These are phyloP conservation scores for Drosophila ficusphila DNA, from an alignment of 1,140 invertebrate species.

Conservation along the genomic window DNA sequence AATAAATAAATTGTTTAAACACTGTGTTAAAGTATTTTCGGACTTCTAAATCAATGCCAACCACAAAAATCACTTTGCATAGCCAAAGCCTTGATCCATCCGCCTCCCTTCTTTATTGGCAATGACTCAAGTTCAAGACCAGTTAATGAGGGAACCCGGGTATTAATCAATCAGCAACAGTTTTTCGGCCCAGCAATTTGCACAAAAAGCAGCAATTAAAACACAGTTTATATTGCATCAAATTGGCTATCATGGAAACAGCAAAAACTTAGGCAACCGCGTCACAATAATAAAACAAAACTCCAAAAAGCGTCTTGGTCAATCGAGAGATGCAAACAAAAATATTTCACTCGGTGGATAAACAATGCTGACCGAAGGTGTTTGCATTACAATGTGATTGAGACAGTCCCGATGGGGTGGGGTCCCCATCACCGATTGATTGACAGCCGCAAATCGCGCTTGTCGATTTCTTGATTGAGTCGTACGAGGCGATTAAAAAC, in stretches of 20 bases:
- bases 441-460: conserved; percentile 53
- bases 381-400: conserved; percentile 64
- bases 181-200: conserved; percentile 40
- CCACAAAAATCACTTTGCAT: conserved; percentile 48
- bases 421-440: conserved; percentile 24
- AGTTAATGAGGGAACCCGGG: conserved; percentile 29
- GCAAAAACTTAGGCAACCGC: conserved; percentile 36
- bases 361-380: conserved; percentile 56
- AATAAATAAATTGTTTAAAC: not conserved
- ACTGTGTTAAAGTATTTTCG: not conserved
- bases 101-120: conserved; percentile 15
- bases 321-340: conserved; percentile 62
- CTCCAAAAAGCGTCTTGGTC: conserved; percentile 43
- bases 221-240: conserved; percentile 56
- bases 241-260: conserved; percentile 34
- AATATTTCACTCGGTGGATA: conserved; percentile 26
- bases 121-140: conserved; percentile 48
- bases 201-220: conserved; percentile 68
- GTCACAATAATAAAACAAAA: conserved; percentile 15
- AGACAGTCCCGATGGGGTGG: conserved; percentile 25
- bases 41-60: conserved; percentile 26
- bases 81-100: conserved; percentile 25
- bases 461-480: conserved; percentile 38
- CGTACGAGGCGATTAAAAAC: conserved; percentile 51
- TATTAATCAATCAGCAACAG: conserved; percentile 40